Percentiles rank a stretch among this genome's conserved stretches.
Evolutionary conservation across 92 coral and sea anemone genomes (phyloP).

Genomic region (Montipora capitata): DNA sequence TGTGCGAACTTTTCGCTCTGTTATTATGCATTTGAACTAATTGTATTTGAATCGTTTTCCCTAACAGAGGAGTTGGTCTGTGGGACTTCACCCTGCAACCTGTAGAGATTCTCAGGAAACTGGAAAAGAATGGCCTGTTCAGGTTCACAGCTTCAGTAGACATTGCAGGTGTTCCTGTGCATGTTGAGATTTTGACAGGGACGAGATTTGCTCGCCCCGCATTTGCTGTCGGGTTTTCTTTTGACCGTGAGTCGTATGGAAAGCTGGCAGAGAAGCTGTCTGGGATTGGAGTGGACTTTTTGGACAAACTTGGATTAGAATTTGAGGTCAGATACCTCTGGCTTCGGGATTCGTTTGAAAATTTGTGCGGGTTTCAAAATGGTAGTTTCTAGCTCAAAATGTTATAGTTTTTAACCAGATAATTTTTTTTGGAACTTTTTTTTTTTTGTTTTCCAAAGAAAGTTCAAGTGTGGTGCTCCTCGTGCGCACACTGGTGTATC

Average conservation of each 20-base stretch:
- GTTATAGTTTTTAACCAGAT: too few relatives aligned
- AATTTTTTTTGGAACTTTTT: too few relatives aligned
- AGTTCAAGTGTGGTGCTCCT: too few relatives aligned
- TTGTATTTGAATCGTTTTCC: neutral
- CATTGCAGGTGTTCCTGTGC: conserved; percentile 89
- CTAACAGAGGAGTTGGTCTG: conserved; percentile 75
- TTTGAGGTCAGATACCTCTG: conserved; percentile 68
- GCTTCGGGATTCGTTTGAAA: too few relatives aligned
- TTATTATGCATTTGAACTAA: neutral
- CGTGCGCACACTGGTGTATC: too few relatives aligned
- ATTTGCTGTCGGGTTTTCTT: conserved; percentile 92
- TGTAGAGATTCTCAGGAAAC: conserved; percentile 69
- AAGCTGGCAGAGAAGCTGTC: conserved; percentile 86
- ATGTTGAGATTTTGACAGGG: conserved; percentile 85
- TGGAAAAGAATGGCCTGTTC: conserved; percentile 76
- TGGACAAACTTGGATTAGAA: conserved; percentile 89
- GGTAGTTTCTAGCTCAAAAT: too few relatives aligned
- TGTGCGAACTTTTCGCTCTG: too few relatives aligned
- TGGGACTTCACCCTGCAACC: conserved; percentile 87
- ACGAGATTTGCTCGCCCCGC: conserved; percentile 55
- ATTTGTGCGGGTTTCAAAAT: too few relatives aligned
- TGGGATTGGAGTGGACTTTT: conserved; percentile 81
- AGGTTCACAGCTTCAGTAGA: conserved; percentile 87
- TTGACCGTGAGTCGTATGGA: conserved; percentile 95
- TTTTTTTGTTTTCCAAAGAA: too few relatives aligned